These are phyloP conservation scores for Eupristina koningsbergeri DNA, from an alignment of 1,140 invertebrate genomes.

Conservation along the genomic window DNA sequence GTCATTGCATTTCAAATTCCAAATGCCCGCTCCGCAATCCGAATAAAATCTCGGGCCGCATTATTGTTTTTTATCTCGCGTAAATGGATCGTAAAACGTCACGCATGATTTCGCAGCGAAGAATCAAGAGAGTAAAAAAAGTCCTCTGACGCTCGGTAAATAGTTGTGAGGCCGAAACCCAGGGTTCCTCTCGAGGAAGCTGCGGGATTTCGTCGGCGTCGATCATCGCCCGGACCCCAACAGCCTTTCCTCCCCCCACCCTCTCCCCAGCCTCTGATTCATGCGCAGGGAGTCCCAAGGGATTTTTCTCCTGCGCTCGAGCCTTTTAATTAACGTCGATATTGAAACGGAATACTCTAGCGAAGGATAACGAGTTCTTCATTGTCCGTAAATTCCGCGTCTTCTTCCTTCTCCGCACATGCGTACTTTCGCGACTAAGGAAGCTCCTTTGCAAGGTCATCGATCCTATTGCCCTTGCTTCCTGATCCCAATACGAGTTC, in stretches of 20 bases:
- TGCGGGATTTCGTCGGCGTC: too few species aligned
- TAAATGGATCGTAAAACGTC: background rate
- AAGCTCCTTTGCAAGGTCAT: background rate
- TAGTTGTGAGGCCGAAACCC: too few species aligned
- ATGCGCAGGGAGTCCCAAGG: background rate
- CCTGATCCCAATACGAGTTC: background rate
- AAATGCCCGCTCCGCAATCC: background rate
- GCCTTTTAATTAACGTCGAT: slow-evolving; percentile 49
- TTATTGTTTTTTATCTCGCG: background rate
- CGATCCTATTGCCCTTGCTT: background rate
- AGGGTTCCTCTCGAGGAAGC: too few species aligned
- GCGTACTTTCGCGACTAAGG: background rate
- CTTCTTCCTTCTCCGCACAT: background rate
- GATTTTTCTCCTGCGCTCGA: slow-evolving; percentile 2
- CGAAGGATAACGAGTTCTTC: slow-evolving; percentile 48
- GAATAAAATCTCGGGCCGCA: background rate
- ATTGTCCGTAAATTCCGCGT: slow-evolving; percentile 44
- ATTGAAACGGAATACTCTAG: slow-evolving; percentile 32
- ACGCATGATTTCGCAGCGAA: background rate
- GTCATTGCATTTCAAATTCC: too few species aligned
- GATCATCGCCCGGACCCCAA: background rate
- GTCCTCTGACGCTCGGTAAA: too few species aligned
- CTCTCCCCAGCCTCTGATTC: background rate
- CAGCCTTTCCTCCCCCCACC: background rate
- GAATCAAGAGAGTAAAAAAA: background rate